Evolutionary conservation across 2,113 vertebrate genomes (phyloP).

Genomic region (Recurvirostra avosetta): DNA sequence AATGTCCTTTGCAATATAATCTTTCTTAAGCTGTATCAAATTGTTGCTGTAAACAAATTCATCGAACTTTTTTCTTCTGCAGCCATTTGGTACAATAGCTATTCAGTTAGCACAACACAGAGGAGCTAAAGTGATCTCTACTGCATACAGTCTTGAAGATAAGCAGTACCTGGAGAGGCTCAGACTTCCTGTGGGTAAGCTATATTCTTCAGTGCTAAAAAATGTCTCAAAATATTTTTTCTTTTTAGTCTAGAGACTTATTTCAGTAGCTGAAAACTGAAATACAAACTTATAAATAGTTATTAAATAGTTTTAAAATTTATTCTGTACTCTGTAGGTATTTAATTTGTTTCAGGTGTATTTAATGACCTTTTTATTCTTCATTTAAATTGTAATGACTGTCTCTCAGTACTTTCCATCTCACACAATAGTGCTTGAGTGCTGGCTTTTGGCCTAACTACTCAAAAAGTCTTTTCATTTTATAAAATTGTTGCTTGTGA

Average conservation of each 20-base stretch:
- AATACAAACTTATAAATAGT: not conserved
- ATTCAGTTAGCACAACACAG: slow-evolving; percentile 91
- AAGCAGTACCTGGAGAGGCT: slow-evolving; percentile 87
- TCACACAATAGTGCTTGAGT: not conserved
- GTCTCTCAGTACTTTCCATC: not conserved
- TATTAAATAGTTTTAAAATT: not conserved
- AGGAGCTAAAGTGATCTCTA: slow-evolving; percentile 88
- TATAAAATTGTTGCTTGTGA: not conserved
- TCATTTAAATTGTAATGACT: not conserved
- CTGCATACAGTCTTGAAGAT: slow-evolving; percentile 80
- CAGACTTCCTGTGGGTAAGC: slow-evolving; percentile 81
- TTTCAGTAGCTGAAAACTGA: not conserved
- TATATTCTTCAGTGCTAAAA: not conserved
- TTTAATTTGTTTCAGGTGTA: not conserved
- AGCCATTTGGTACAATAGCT: slow-evolving; percentile 89
- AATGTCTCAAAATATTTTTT: not conserved
- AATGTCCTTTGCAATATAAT: not conserved
- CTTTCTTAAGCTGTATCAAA: not conserved
- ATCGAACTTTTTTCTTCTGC: not conserved
- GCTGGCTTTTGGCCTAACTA: not conserved
- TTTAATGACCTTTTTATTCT: not conserved
- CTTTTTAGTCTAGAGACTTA: not conserved
- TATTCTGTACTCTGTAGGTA: not conserved
- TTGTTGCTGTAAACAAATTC: not conserved
- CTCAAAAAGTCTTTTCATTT: not conserved